Base-by-base conservation (phyloP, 2,888 invertebrate genomes). In the Cylindroiulus punctatus region DNA sequence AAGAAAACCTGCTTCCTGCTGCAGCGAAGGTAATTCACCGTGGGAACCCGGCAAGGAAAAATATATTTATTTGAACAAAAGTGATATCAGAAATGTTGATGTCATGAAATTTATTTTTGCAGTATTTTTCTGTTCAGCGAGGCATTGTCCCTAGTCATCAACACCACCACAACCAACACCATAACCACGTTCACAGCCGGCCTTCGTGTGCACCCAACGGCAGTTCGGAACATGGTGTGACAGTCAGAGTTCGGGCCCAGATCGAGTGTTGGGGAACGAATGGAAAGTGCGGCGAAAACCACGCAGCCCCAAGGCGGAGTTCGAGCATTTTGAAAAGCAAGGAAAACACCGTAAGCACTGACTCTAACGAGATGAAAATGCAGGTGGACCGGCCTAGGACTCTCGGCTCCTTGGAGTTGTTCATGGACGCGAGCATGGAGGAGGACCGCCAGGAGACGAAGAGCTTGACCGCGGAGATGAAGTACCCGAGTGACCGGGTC, bases 1-100 rank as follows among this genome's bases (percentile, higher is more conserved):
- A 76, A 14, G 76, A 76, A 76, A 76, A 76, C 76, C 26, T 76
- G 52, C 19, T 14, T 19, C 52, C 52, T 52, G n/a, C n/a, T 52
- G 10, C 52, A 52, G 3, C n/a, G n/a, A 52, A 52, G 76, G 76
- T 76, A 76, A 65, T 8, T 22, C 22, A 52, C 22, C 57, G 26
- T 10, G 10, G 22, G 26, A 22, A 36, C 7, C 36, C 7, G 7
- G 36, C 36, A 2, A 36, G 10, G 22, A 22, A 22, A 22, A 22
- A 65, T 10, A 22, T 2, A 19, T n/a, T n/a, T n/a, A n/a, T n/a
- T n/a, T n/a, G n/a, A n/a, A n/a, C 22, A 44, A 44, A 44, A 22
- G 22, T 8, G 19, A 22, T 22, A 19, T n/a, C 22, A 44, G n/a
- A 22, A 22, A 65, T 65, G 22, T 65, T 0, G 8, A 65, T 65